Evolutionary conservation across 2,113 vertebrate species (phyloP), one percentile per base, ranked within the genome.

Genomic region (Seriola quinqueradiata): DNA sequence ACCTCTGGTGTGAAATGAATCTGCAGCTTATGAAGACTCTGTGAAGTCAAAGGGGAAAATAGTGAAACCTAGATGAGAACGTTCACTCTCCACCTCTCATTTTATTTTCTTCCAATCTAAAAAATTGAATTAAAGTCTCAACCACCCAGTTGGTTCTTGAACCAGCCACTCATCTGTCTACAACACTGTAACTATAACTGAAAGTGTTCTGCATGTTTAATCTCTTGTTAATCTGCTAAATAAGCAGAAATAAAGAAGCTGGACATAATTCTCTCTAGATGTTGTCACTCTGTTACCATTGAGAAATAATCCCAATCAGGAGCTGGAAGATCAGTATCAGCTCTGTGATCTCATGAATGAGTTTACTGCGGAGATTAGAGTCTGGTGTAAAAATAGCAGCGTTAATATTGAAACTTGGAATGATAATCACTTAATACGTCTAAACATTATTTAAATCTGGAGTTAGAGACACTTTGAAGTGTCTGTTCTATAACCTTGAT

Each of bases 341-440:
- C 70, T 78, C 63, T 58, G 44, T 84, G 81, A 73, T 34, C 61
- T 69, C 23, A 58, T 60, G 34, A 52, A 14, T 77, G 36, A 16
- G 5, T 73, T 81, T 78, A 42, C 68, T 52, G 48, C 25, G 40
- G n/a, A 65, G 54, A 42, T 74, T 32, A 48, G 54, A 63, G 38
- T 17, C 46, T 32, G 6, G 0, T 61, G 40, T 76, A 74, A 71
- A 52, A 77, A 63, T 32, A 75, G 55, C 71, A 13, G 9, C 1
- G 23, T 71, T 55, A 19, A 60, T 44, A 36, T 67, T 17, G 59
- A 16, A 77, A 52, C 32, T 2, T 36, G 42, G 65, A 75, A 58
- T 63, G 44, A 44, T 70, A 76, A 87, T 80, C 40, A 44, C 55
- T 68, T 64, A 19, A 77, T 8, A 55, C n/a, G 11, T 34, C 70